A percentile compares a stretch with the other conserved stretches of the same genome.
phyloP scores from a whole-genome alignment of 2,113 vertebrate species.

The Nycticebus coucang region DNA sequence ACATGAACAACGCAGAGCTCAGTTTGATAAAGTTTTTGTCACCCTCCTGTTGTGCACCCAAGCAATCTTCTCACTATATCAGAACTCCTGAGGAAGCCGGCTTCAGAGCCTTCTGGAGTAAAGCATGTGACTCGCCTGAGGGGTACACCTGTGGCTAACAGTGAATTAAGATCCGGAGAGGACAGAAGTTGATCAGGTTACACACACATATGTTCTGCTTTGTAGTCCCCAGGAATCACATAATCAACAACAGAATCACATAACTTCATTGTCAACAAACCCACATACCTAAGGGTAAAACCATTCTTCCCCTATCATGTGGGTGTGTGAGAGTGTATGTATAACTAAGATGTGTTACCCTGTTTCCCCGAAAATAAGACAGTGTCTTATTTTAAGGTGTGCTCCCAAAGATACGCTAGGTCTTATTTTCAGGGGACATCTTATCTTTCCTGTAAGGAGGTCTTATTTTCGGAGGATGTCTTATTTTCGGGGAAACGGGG shows the following conservation, averaged over 20 bases:
- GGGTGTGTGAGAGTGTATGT: not conserved
- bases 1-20: not conserved
- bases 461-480: too few relatives aligned
- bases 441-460: too few relatives aligned
- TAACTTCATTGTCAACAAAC: not conserved
- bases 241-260: not conserved
- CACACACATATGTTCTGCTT: not conserved
- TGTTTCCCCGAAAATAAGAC: too few relatives aligned
- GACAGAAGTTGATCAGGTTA: not conserved
- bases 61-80: not conserved
- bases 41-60: not conserved
- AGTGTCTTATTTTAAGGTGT: too few relatives aligned
- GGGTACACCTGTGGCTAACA: not conserved
- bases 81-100: not conserved
- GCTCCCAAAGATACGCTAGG: too few relatives aligned
- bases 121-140: not conserved
- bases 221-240: not conserved
- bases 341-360: not conserved
- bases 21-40: not conserved
- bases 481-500: too few relatives aligned
- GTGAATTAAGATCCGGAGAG: not conserved
- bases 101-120: not conserved
- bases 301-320: not conserved
- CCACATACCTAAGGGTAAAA: too few relatives aligned
- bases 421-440: too few relatives aligned